Evolutionary conservation across 1,140 invertebrate genomes (phyloP).

Genomic region (Drosophila pallidifrons): DNA sequence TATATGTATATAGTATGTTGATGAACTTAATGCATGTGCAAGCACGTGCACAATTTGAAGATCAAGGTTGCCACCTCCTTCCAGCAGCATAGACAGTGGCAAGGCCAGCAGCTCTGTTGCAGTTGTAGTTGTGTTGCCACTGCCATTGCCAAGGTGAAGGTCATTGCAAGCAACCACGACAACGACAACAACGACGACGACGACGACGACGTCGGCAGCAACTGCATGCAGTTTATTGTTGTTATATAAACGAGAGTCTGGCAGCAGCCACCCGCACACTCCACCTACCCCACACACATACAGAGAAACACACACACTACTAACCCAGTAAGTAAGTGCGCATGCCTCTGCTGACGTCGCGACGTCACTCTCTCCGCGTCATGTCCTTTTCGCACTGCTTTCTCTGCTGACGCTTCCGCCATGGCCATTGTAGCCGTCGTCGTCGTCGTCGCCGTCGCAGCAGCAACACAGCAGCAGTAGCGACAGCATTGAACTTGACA

Average conservation of each 20-base stretch:
- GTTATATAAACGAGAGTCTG: constrained; percentile 71
- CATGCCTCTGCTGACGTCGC: constrained; percentile 56
- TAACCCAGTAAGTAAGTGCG: constrained; percentile 68
- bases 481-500: constrained; percentile 75
- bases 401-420: constrained; percentile 50
- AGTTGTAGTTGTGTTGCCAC: constrained; percentile 18
- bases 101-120: constrained; percentile 23
- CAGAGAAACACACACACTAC: constrained; percentile 22
- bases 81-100: constrained; percentile 22
- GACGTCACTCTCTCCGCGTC: constrained; percentile 42
- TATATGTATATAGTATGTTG: too few species aligned
- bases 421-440: constrained; percentile 18
- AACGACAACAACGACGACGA: background rate
- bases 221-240: constrained; percentile 67
- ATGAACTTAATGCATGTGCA: background rate
- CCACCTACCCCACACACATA: background rate
- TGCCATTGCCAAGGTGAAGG: constrained; percentile 78
- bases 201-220: constrained; percentile 29
- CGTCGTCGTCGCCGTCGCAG: background rate
- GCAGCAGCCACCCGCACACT: constrained; percentile 12
- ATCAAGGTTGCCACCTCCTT: constrained; percentile 55
- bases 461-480: background rate
- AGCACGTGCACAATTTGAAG: constrained; percentile 61
- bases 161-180: constrained; percentile 65
- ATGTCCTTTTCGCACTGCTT: constrained; percentile 56